These are phyloP conservation scores for Rutilus rutilus DNA, from an alignment of 2,113 vertebrate genomes.

Conservation along the genomic window DNA sequence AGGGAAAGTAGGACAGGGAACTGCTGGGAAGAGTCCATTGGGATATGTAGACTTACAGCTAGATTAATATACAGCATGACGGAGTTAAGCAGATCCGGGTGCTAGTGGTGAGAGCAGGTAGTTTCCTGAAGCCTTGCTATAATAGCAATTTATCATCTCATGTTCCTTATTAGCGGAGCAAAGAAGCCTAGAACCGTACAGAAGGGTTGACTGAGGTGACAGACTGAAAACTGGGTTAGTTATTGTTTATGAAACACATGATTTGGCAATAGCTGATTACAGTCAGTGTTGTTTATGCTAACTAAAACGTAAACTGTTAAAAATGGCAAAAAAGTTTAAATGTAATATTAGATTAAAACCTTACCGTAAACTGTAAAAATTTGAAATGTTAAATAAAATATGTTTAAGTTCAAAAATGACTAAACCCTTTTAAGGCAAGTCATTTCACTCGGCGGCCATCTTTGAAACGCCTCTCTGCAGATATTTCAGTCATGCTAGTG, in stretches of 20 bases:
- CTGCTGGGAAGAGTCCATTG: constrained; percentile 8
- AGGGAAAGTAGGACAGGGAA: constrained; percentile 37
- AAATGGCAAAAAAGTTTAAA: too few species aligned
- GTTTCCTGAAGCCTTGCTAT: neutral
- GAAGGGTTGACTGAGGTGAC: too few species aligned
- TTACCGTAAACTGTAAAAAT: too few species aligned
- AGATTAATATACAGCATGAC: neutral
- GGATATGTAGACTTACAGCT: neutral
- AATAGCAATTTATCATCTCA: neutral
- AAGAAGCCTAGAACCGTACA: neutral
- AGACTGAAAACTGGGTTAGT: neutral
- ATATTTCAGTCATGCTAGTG: too few species aligned
- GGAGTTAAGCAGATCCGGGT: neutral
- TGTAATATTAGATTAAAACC: too few species aligned
- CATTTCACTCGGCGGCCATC: too few species aligned
- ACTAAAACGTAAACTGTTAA: too few species aligned
- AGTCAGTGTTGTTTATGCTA: neutral
- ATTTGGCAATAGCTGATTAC: neutral
- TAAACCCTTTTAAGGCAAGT: too few species aligned
- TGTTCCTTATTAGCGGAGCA: neutral
- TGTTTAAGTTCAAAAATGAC: too few species aligned
- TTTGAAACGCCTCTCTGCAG: too few species aligned
- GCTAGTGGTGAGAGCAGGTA: neutral
- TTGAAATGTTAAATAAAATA: too few species aligned
- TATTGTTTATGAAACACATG: neutral